Evolutionary conservation across 1,140 invertebrate species (phyloP).

Genomic region (Eulimnadia texana): DNA sequence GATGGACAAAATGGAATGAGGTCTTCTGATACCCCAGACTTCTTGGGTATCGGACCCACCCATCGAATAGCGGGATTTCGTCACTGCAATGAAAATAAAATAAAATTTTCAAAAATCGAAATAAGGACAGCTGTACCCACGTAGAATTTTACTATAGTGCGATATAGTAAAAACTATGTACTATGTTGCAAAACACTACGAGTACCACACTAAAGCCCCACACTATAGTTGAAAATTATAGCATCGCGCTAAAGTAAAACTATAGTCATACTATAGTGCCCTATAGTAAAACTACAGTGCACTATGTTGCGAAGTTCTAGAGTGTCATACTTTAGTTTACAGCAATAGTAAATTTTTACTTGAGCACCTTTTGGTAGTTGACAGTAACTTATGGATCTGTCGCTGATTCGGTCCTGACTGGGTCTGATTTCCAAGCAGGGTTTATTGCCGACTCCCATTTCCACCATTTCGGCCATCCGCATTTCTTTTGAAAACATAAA

Average conservation of each 20-base stretch:
- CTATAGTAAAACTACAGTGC: too few species aligned
- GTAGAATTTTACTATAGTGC: too few species aligned
- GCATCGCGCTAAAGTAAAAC: too few species aligned
- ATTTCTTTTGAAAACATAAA: conserved; percentile 40
- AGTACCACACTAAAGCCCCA: conserved; percentile 31
- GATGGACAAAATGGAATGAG: conserved; percentile 66
- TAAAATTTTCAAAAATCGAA: conserved; percentile 5
- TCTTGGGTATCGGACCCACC: conserved; percentile 46
- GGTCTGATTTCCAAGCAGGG: conserved; percentile 71
- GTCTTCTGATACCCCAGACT: conserved; percentile 48
- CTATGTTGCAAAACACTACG: background rate
- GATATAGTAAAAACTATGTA: too few species aligned
- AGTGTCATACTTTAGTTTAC: too few species aligned
- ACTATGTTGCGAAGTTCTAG: too few species aligned
- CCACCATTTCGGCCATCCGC: conserved; percentile 68
- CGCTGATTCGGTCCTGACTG: conserved; percentile 68
- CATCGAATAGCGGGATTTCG: conserved; percentile 57
- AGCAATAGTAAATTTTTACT: background rate
- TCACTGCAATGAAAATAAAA: conserved; percentile 35
- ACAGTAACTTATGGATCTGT: conserved; percentile 59
- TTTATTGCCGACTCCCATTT: conserved; percentile 79
- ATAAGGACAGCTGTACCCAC: too few species aligned
- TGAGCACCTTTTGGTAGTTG: conserved; percentile 53
- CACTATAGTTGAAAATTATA: conserved; percentile 28
- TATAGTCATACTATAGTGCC: too few species aligned